These are phyloP conservation scores for Leptocoma aspasia DNA, from an alignment of 2,113 vertebrate species.

Conservation along the genomic window DNA sequence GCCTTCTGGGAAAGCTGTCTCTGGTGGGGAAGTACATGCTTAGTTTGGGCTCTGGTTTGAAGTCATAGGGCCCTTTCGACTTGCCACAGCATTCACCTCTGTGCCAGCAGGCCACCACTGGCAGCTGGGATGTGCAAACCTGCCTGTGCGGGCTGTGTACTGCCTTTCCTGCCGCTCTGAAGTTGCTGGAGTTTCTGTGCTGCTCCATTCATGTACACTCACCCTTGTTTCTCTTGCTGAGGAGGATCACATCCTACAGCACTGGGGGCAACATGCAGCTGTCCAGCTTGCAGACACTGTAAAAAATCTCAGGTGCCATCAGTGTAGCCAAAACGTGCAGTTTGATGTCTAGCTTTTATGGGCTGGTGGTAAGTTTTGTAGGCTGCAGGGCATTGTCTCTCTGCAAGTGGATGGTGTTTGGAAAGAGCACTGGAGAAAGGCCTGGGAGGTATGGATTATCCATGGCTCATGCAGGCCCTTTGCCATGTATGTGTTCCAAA, in stretches of 20 bases:
- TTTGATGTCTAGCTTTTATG: neutral
- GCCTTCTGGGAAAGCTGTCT: neutral
- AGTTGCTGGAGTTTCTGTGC: neutral
- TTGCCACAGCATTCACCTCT: neutral
- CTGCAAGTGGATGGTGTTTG: neutral
- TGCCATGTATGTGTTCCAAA: neutral
- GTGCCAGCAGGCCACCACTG: neutral
- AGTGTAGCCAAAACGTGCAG: accelerated
- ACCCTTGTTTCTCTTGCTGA: neutral
- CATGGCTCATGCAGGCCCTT: neutral
- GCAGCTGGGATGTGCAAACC: neutral
- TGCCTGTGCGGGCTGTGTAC: neutral
- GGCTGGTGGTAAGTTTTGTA: neutral
- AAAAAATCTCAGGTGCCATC: accelerated
- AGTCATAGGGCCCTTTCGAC: neutral
- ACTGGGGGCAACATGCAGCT: neutral
- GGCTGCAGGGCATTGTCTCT: neutral
- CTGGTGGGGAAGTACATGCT: neutral
- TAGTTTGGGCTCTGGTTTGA: neutral
- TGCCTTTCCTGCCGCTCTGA: neutral
- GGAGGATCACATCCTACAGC: neutral
- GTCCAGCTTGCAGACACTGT: accelerated
- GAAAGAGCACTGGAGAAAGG: neutral
- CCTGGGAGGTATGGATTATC: neutral
- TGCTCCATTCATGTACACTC: accelerated